These are phyloP conservation scores for Zoanthus sansibaricus DNA, from an alignment of 92 coral and sea anemone species.

Conservation along the genomic window DNA sequence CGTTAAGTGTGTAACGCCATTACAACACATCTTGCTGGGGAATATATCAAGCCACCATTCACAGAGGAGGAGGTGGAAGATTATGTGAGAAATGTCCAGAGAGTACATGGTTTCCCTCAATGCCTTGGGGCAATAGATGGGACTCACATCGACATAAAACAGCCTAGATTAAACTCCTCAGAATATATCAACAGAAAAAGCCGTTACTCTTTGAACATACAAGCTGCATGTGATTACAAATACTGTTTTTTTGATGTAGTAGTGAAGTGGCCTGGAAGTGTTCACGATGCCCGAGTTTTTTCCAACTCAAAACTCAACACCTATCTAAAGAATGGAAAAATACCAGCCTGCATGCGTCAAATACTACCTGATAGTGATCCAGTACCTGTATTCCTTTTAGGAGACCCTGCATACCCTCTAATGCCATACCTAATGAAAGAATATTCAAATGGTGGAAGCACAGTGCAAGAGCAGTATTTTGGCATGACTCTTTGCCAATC, in stretches of 20 bases:
- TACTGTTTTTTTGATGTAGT: constrained; percentile 9
- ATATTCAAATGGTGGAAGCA: constrained; percentile 14
- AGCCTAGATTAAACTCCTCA: constrained; percentile 8
- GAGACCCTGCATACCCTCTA: constrained; percentile 14
- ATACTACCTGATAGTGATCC: constrained; percentile 15
- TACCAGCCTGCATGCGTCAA: constrained; percentile 11
- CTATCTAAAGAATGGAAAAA: constrained; percentile 6
- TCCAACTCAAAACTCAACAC: constrained; percentile 15
- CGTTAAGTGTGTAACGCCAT: constrained; percentile 2
- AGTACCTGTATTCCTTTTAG: constrained; percentile 11
- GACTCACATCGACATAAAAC: constrained; percentile 7
- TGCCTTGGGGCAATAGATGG: constrained; percentile 18
- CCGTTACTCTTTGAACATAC: constrained; percentile 15
- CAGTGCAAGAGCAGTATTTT: constrained; percentile 15
- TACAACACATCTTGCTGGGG: background rate
- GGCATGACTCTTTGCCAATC: constrained; percentile 17
- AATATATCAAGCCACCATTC: constrained; percentile 1
- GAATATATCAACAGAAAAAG: constrained; percentile 11
- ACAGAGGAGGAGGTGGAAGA: constrained; percentile 9
- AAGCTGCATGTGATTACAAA: constrained; percentile 14
- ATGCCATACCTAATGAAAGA: constrained; percentile 14
- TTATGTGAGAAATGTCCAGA: constrained; percentile 10
- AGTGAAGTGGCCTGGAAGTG: constrained; percentile 18
- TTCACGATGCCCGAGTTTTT: constrained; percentile 16
- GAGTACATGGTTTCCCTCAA: constrained; percentile 1